Evolutionary conservation across 2,888 invertebrate species (phyloP).

Genomic region (Nomada hirtipes): DNA sequence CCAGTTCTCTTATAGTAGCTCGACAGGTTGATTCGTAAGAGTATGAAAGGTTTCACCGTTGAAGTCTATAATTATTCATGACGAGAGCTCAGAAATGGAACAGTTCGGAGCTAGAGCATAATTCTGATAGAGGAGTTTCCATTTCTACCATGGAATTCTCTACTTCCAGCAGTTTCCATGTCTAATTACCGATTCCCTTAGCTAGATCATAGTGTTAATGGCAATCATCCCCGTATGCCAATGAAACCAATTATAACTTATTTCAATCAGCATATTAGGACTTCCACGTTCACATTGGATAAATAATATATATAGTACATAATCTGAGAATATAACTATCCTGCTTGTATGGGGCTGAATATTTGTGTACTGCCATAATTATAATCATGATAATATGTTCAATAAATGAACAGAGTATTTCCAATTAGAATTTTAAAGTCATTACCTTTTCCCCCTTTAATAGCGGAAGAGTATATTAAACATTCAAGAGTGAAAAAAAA

Average conservation of each 20-base stretch:
- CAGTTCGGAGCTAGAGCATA: background rate
- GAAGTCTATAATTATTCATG: conserved; percentile 14
- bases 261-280: background rate
- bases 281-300: background rate
- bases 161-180: conserved; percentile 27
- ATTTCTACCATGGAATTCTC: background rate
- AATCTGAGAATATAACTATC: background rate
- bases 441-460: too few relatives aligned
- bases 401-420: too few relatives aligned
- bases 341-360: background rate
- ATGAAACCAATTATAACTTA: conserved; percentile 2
- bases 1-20: background rate
- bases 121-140: conserved; percentile 6
- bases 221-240: background rate
- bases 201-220: conserved; percentile 18
- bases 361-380: background rate
- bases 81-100: conserved; percentile 6
- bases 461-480: too few relatives aligned
- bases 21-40: background rate
- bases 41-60: conserved; percentile 8
- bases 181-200: conserved; percentile 33
- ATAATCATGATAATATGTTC: too few relatives aligned
- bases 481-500: too few relatives aligned
- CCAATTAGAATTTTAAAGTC: too few relatives aligned
- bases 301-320: background rate